Base-by-base conservation (phyloP, 2,113 vertebrate species). In the Notothenia coriiceps region DNA sequence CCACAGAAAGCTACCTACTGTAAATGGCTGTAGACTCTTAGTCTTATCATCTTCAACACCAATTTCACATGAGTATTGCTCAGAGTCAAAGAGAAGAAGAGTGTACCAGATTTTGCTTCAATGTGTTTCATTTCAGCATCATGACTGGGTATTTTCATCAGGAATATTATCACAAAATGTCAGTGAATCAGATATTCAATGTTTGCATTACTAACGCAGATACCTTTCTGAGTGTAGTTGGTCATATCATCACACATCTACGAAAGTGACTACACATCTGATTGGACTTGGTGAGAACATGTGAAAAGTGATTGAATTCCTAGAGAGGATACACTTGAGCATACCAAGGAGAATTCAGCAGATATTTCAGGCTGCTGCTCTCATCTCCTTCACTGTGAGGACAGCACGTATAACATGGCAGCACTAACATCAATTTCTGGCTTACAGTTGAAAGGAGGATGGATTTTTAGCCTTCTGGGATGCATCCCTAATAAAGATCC, bases 381-480 rank as follows among this genome's bases (percentile, higher is more conserved):
- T 90, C 83, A 80, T 91, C 81, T 86, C 74, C 75, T 86, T 49
- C 80, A 79, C 80, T 83, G 80, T 82, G 84, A 78, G 80, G 86
- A 91, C 75, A 84, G 86, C 81, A 88, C 82, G 78, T 89, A 85
- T 84, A 87, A 91, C 85, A 89, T 83, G 67, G 82, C 79, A 87
- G 88, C 78, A 40, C 86, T 92, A 91, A 91, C 88, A 91, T 89
- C 83, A 85, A 90, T 91, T 89, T 91, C 85, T 84, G 82, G 74
- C 89, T 89, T 86, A 89, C 79, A 83, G 88, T 77, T 83, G 56
- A 88, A 86, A 87, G 76, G 51, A 88, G 84, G 87, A 88, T 88
- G 66, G 85, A 88, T 87, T 90, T 84, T 83, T 77, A 79, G 68
- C 77, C 85, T 90, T 89, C 82, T 90, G 89, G 90, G 87, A 93